Evolutionary conservation across 2,797 vertebrate species (phyloP).

Genomic region (Centropyge bicolor): DNA sequence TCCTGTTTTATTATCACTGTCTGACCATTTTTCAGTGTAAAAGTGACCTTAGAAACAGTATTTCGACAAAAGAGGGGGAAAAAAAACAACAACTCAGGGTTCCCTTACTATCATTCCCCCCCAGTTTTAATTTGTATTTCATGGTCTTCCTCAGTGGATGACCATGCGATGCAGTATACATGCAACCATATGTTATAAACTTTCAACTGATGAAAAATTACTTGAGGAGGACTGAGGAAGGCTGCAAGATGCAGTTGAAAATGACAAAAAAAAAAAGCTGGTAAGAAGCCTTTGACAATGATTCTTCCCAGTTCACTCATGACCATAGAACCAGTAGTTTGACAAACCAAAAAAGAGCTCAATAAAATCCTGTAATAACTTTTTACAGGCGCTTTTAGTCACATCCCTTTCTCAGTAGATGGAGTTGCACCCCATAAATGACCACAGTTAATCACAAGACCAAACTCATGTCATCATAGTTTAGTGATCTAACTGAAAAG

Average conservation of each 20-base stretch:
- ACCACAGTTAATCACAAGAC: neutral
- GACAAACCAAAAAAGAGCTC: neutral
- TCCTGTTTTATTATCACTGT: conserved; percentile 35
- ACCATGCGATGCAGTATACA: neutral
- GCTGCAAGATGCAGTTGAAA: conserved; percentile 9
- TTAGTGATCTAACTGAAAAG: neutral
- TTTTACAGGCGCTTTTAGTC: neutral
- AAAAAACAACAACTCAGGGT: neutral
- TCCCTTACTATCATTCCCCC: neutral
- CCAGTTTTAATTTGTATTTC: neutral
- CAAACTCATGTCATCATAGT: neutral
- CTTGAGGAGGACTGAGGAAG: no score
- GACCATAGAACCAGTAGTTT: neutral
- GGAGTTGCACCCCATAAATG: neutral
- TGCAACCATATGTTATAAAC: neutral
- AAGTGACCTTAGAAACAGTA: neutral
- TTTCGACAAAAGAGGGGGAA: neutral
- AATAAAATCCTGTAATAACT: no score
- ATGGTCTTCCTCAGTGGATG: neutral
- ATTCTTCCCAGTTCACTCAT: neutral
- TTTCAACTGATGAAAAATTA: neutral
- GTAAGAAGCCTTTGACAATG: neutral
- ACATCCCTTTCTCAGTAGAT: neutral
- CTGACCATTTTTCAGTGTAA: conserved; percentile 15
- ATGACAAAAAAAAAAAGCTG: neutral